Conservation (phyloP, 2,113 vertebrate genomes). For the Melanostigma gelatinosum region DNA sequence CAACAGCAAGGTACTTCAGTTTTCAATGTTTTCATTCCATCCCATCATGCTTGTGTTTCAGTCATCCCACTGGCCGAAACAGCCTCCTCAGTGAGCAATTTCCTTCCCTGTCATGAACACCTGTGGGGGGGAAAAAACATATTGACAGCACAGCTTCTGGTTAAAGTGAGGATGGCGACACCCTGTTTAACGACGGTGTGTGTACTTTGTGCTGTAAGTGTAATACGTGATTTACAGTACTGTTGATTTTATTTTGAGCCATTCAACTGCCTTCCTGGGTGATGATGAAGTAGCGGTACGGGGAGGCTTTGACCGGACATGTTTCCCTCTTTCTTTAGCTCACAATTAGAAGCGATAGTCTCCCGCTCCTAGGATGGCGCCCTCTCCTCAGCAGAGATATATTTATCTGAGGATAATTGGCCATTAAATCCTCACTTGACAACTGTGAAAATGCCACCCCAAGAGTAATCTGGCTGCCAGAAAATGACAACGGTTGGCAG, state of each 20-base stretch:
- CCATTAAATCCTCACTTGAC: slow-evolving; percentile 86
- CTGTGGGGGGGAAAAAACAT: slow-evolving; percentile 13
- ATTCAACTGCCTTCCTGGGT: slow-evolving; percentile 66
- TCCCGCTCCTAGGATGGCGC: slow-evolving; percentile 71
- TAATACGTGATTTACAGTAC: slow-evolving; percentile 75
- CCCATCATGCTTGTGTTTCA: slow-evolving; percentile 41
- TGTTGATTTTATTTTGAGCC: slow-evolving; percentile 73
- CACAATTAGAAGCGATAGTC: slow-evolving; percentile 82
- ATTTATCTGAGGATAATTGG: slow-evolving; percentile 86
- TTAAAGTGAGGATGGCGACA: slow-evolving; percentile 69
- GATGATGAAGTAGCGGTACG: slow-evolving; percentile 73
- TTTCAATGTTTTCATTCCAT: slow-evolving; percentile 27
- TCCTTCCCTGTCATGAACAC: slow-evolving; percentile 58
- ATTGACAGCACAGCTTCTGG: slow-evolving; percentile 56
- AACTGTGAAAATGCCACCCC: slow-evolving; percentile 85
- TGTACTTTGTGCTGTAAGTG: slow-evolving; percentile 63
- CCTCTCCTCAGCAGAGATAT: slow-evolving; percentile 81
- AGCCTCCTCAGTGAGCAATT: slow-evolving; percentile 47
- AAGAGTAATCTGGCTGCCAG: slow-evolving; percentile 84
- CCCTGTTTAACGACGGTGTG: slow-evolving; percentile 73
- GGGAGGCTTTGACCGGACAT: slow-evolving; percentile 80
- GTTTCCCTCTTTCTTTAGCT: slow-evolving; percentile 79
- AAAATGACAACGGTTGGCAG: slow-evolving; percentile 82
- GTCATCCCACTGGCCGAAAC: slow-evolving; percentile 39
- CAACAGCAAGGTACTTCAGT: slow-evolving; percentile 25